These are phyloP conservation scores for Mallotus villosus DNA, from an alignment of 2,797 vertebrate species.

Conservation along the genomic window DNA sequence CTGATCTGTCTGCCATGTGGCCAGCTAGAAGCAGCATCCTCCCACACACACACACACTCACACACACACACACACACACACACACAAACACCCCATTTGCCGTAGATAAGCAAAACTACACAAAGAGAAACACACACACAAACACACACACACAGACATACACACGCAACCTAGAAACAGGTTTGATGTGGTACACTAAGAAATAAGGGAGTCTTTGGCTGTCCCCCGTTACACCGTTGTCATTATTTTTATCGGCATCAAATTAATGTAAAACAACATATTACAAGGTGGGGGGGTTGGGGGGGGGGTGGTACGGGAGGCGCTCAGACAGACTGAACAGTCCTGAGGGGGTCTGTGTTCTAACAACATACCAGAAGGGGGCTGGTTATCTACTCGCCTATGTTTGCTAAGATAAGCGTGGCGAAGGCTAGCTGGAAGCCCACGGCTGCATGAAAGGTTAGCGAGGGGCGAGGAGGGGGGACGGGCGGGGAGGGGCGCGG, in stretches of 20 bases:
- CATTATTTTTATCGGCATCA: conserved; percentile 51
- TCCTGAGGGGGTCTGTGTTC: conserved; percentile 52
- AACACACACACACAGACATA: not conserved
- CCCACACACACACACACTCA: not conserved
- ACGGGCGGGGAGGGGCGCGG: conserved; percentile 42
- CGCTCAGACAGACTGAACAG: conserved; percentile 47
- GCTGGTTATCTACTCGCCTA: conserved; percentile 50
- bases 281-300: conserved; percentile 31
- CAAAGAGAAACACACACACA: conserved; percentile 6
- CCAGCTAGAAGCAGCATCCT: conserved; percentile 12
- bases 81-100: not conserved
- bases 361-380: conserved; percentile 60
- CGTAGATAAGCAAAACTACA: conserved; percentile 18
- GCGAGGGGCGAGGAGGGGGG: conserved; percentile 29
- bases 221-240: conserved; percentile 4
- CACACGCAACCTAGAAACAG: not conserved
- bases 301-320: conserved; percentile 49
- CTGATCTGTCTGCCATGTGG: conserved; percentile 32
- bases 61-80: not conserved
- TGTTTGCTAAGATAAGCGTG: conserved; percentile 70
- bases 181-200: not conserved
- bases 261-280: conserved; percentile 51
- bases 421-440: conserved; percentile 52
- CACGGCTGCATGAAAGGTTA: conserved; percentile 64
- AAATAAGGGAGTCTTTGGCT: conserved; percentile 10